Evolutionary conservation across 2,113 vertebrate genomes (phyloP).

Genomic region (Neofelis nebulosa): DNA sequence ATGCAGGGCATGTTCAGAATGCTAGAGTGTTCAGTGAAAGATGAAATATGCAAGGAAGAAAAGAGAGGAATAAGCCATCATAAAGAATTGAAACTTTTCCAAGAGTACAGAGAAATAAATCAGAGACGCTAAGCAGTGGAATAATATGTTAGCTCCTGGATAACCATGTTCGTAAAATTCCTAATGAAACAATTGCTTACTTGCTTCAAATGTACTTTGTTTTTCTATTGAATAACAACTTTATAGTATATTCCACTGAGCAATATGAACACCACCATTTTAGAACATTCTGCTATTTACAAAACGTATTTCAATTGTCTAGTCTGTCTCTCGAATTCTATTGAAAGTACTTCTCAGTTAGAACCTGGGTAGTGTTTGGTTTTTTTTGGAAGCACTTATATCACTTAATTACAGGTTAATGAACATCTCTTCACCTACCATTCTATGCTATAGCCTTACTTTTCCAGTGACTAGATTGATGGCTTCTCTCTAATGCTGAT

Average conservation of each 20-base stretch:
- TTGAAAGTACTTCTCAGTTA: not conserved
- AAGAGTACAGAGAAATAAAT: not conserved
- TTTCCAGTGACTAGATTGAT: not conserved
- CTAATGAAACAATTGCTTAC: not conserved
- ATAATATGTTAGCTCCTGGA: not conserved
- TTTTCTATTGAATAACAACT: not conserved
- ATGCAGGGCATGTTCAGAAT: not conserved
- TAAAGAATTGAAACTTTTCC: not conserved
- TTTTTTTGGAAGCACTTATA: not conserved
- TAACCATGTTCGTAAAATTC: not conserved
- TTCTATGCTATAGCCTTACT: not conserved
- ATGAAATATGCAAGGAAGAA: not conserved
- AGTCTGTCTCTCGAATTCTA: not conserved
- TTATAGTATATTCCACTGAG: not conserved
- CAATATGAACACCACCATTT: not conserved
- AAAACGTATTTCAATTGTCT: not conserved
- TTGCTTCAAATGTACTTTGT: not conserved
- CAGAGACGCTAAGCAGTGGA: not conserved
- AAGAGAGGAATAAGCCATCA: not conserved
- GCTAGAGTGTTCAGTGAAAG: not conserved
- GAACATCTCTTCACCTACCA: not conserved
- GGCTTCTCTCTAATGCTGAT: not conserved
- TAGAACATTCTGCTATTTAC: not conserved
- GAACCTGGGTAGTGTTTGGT: fast-evolving
- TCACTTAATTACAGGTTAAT: not conserved